These are phyloP conservation scores for Solenopsis fugax DNA, from an alignment of 1,140 invertebrate species.

Conservation along the genomic window DNA sequence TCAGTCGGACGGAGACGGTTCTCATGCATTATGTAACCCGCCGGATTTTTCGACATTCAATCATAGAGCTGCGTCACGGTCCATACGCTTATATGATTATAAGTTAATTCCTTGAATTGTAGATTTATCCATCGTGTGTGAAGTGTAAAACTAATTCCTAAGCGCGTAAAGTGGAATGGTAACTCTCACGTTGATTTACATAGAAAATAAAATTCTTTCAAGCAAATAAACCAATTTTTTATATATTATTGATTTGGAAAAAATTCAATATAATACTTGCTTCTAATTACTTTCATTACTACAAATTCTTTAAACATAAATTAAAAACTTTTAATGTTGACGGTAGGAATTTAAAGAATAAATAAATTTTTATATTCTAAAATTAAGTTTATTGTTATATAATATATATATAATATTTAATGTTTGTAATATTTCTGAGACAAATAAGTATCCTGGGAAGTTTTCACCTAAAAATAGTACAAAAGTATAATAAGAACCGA, in stretches of 20 bases:
- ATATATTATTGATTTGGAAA: not conserved
- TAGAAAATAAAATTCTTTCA: not conserved
- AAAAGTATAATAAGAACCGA: not conserved
- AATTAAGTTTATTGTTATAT: not conserved
- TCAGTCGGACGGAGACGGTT: constrained; percentile 41
- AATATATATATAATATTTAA: not conserved
- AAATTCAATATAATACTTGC: not conserved
- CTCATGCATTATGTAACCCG: constrained; percentile 72
- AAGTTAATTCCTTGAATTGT: constrained; percentile 39
- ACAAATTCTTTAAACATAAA: not conserved
- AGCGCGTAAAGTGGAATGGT: not conserved
- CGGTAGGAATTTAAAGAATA: not conserved
- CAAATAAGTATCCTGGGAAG: not conserved
- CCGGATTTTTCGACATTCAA: constrained; percentile 65
- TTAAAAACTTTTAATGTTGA: not conserved
- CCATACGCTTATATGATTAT: constrained; percentile 33
- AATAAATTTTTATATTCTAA: not conserved
- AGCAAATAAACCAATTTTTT: not conserved
- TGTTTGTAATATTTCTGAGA: not conserved
- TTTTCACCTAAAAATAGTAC: not conserved
- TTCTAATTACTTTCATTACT: not conserved
- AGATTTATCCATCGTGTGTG: not conserved
- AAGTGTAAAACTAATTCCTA: not conserved
- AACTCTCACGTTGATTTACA: not conserved
- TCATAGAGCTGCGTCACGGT: constrained; percentile 24